Base-by-base conservation (phyloP, 92 coral and sea anemone genomes). In the Muricea muricata region DNA sequence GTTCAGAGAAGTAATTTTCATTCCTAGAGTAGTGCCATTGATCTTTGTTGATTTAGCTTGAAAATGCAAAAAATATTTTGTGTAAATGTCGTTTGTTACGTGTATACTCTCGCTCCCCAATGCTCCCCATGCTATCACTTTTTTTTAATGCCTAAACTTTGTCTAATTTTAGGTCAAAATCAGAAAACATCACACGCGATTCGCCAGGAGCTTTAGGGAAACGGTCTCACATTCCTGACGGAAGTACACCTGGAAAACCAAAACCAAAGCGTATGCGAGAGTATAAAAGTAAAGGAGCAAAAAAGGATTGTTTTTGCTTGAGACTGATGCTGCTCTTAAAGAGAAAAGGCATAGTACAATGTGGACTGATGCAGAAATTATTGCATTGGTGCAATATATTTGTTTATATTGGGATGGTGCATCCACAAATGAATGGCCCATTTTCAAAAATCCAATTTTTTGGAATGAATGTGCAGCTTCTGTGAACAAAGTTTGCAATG, bases 381-480 rank as follows among this genome's bases (percentile, higher is more conserved):
- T 40, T 17, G 88, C 82, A n/a, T 46, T 82, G 31, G 91, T 82
- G 47, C 89, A 87, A 35, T 80, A 87, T 39, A 39, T 39, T 39
- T 39, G 45, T 39, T 39, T 39, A 39, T 39, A 39, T 11, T 39
- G 45, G 45, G 28, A 58, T 87, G 91, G 67, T 29, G 83, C 91
- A 13, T 73, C 81, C 87, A 73, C 83, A 50, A 73, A 87, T 31
- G 65, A 75, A 71, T 73, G 84, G 87, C 84, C 90, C 13, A 40
- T 41, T 41, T 54, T 73, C 1, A 86, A 80, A 48, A 70, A 86
- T 33, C 21, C 1, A 6, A 6, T 13, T 13, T 86, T 80, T 41
- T 80, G 86, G 85, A 67, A 60, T 7, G 34, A 24, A n/a, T 86
- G 90, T 69, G 87, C 90, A 21, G 32, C n/a, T 11, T 79, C 90